phyloP scores from a whole-genome alignment of 2,888 invertebrate genomes.

The Eupithecia inturbata region DNA sequence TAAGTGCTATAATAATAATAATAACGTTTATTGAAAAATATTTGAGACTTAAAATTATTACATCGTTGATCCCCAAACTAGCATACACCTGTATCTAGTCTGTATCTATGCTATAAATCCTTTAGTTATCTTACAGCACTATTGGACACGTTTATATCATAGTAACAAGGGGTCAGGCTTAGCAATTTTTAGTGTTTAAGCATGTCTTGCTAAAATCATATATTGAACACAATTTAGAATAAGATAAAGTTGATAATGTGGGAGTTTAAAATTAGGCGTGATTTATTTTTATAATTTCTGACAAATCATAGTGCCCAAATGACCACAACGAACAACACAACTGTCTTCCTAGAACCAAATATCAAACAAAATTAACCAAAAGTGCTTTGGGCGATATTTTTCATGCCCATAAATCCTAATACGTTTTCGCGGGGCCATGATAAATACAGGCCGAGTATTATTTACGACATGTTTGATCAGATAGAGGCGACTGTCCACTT shows the following conservation, averaged over 20 bases:
- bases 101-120: no score
- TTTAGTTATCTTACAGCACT: no score
- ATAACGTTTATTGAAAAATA: no score
- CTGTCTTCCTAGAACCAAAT: conserved; percentile 33
- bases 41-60: no score
- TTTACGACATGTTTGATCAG: conserved; percentile 80
- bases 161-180: no score
- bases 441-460: conserved; percentile 78
- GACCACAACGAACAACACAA: not conserved
- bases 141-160: no score
- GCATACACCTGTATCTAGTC: no score
- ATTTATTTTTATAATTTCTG: not conserved
- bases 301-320: not conserved
- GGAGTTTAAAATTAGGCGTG: not conserved
- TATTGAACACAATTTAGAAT: not conserved
- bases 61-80: no score
- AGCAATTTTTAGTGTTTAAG: no score
- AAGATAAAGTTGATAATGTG: not conserved
- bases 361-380: conserved; percentile 47
- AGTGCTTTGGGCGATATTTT: conserved; percentile 52
- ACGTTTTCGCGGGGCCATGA: conserved; percentile 71
- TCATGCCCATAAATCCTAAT: conserved; percentile 70
- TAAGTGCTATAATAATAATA: no score
- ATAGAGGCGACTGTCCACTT: conserved; percentile 74
- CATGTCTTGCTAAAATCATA: no score